A percentile compares a stretch with the other conserved stretches of the same genome.
These are phyloP conservation scores for Polyommatus iphigenia DNA, from an alignment of 2,888 invertebrate genomes.

Conservation along the genomic window DNA sequence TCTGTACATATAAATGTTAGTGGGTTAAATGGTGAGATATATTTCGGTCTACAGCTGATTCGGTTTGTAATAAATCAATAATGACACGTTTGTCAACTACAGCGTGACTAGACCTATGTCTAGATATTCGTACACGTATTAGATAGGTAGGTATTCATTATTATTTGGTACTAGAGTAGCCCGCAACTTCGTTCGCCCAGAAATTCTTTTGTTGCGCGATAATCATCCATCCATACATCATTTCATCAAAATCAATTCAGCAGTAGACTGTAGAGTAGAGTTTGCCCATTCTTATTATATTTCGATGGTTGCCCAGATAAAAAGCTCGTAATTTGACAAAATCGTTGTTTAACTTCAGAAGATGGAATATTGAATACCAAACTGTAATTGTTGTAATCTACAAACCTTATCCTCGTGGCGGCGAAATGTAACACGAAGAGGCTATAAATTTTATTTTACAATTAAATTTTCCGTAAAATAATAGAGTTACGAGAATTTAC, in stretches of 20 bases:
- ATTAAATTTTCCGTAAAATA: neutral
- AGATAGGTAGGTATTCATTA: neutral
- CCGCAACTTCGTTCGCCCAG: too few relatives aligned
- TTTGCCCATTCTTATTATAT: too few relatives aligned
- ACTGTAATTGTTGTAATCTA: neutral
- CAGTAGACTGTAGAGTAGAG: too few relatives aligned
- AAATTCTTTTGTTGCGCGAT: too few relatives aligned
- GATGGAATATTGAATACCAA: too few relatives aligned
- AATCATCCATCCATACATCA: too few relatives aligned
- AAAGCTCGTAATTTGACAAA: too few relatives aligned
- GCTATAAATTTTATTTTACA: neutral
- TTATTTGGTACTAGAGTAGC: neutral
- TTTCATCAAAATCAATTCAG: too few relatives aligned
- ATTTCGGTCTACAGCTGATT: constrained; percentile 2
- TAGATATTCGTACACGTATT: neutral
- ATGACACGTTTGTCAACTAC: neutral
- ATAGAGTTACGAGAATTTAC: neutral
- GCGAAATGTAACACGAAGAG: constrained; percentile 1
- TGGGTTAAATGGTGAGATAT: constrained; percentile 1
- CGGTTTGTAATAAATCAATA: constrained; percentile 23
- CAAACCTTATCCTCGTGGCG: neutral
- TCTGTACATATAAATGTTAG: neutral
- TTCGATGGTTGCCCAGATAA: too few relatives aligned
- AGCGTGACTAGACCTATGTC: neutral
- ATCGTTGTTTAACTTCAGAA: too few relatives aligned